Percentiles rank a stretch among this genome's conserved stretches.
phyloP scores from a whole-genome alignment of 2,888 invertebrate species.

The Brachypalpus laphriformis region DNA sequence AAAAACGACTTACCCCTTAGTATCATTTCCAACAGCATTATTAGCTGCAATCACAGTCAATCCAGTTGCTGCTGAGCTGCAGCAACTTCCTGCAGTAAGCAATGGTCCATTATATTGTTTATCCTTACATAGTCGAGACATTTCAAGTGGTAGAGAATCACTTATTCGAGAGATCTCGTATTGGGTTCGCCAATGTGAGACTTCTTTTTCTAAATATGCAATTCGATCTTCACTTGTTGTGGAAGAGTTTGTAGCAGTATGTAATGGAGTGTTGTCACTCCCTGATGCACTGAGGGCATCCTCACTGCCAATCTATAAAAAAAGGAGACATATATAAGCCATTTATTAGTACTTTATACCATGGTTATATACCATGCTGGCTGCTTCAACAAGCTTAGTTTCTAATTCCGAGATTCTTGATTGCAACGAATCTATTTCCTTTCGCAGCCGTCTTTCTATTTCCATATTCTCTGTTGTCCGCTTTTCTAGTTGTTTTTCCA shows the following conservation, averaged over 20 bases:
- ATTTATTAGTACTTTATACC: too few species aligned
- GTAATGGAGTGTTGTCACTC: slow-evolving; percentile 81
- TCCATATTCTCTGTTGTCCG: slow-evolving; percentile 83
- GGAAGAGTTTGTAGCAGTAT: slow-evolving; percentile 74
- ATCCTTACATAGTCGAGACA: slow-evolving; percentile 81
- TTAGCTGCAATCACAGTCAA: slow-evolving; percentile 76
- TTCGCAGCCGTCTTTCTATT: slow-evolving; percentile 83
- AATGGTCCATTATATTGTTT: slow-evolving; percentile 71
- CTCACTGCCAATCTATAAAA: slow-evolving; percentile 85
- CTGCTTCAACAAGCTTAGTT: slow-evolving; percentile 84
- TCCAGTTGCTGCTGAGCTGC: slow-evolving; percentile 80
- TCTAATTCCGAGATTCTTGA: slow-evolving; percentile 82
- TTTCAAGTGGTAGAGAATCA: slow-evolving; percentile 77
- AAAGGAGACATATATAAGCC: background rate
- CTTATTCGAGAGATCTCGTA: slow-evolving; percentile 87
- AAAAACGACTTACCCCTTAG: slow-evolving; percentile 28
- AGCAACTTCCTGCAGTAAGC: slow-evolving; percentile 76
- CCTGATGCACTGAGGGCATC: slow-evolving; percentile 85
- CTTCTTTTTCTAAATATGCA: slow-evolving; percentile 86
- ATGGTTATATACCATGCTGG: slow-evolving; percentile 86
- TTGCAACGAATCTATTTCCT: slow-evolving; percentile 81
- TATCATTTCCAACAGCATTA: slow-evolving; percentile 58
- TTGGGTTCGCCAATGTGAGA: slow-evolving; percentile 89
- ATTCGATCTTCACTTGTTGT: slow-evolving; percentile 81
- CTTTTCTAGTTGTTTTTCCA: slow-evolving; percentile 87